phyloP scores from a whole-genome alignment of 2,113 vertebrate genomes.

The Eira barbara region DNA sequence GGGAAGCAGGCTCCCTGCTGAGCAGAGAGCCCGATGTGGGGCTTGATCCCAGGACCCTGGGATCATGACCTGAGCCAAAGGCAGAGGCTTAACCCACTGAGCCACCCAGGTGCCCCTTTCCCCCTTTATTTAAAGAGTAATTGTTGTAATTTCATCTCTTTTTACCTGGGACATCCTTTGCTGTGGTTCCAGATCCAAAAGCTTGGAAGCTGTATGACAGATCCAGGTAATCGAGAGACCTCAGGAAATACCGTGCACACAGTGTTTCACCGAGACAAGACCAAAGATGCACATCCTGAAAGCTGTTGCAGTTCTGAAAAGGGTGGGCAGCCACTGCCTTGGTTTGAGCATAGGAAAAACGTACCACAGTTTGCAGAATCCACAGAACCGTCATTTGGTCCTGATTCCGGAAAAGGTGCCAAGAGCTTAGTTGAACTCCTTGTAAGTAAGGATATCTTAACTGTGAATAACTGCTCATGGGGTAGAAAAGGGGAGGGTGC shows the following conservation, averaged over 20 bases:
- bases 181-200: slow-evolving; percentile 85
- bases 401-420: slow-evolving; percentile 83
- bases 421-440: slow-evolving; percentile 95
- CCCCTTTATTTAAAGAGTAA: slow-evolving; percentile 4
- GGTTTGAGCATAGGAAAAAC: slow-evolving; percentile 87
- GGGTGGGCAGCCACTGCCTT: slow-evolving; percentile 87
- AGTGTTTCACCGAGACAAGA: slow-evolving; percentile 87
- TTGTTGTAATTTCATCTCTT: not conserved
- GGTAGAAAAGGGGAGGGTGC: not conserved
- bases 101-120: too few species aligned
- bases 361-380: slow-evolving; percentile 81
- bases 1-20: too few species aligned
- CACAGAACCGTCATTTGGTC: slow-evolving; percentile 81
- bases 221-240: slow-evolving; percentile 82
- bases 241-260: slow-evolving; percentile 82
- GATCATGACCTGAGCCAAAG: too few species aligned
- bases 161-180: slow-evolving; percentile 30
- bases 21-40: too few species aligned
- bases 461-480: not conserved
- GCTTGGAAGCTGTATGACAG: slow-evolving; percentile 83
- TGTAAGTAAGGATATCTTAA: slow-evolving; percentile 84
- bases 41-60: too few species aligned
- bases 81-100: too few species aligned
- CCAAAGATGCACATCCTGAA: slow-evolving; percentile 89
- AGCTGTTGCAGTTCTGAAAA: slow-evolving; percentile 86